These are phyloP conservation scores for Cosmia pyralina DNA, from an alignment of 2,888 invertebrate genomes.

Conservation along the genomic window DNA sequence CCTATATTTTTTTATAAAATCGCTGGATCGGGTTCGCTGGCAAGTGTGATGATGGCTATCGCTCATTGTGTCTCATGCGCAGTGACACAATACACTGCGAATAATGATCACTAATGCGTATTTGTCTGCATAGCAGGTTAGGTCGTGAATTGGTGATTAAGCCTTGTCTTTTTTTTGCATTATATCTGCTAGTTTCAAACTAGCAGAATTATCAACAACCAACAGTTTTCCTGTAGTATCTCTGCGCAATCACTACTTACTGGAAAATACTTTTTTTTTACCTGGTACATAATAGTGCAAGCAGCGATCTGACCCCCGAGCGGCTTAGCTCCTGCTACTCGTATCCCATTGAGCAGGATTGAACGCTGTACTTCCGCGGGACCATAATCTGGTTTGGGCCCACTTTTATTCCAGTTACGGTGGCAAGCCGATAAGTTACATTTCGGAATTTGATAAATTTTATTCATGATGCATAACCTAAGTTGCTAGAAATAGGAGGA, in stretches of 20 bases:
- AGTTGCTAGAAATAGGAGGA: neutral
- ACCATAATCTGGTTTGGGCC: slow-evolving; percentile 76
- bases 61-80: no score
- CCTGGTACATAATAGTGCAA: slow-evolving; percentile 85
- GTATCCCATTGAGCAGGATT: slow-evolving; percentile 77
- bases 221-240: no score
- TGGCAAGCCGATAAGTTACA: slow-evolving; percentile 63
- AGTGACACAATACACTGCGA: neutral
- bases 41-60: no score
- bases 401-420: slow-evolving; percentile 40
- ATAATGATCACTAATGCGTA: neutral
- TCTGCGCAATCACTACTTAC: neutral
- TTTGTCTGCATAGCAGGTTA: neutral
- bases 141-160: neutral
- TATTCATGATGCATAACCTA: slow-evolving; percentile 42
- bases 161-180: neutral
- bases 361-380: slow-evolving; percentile 78
- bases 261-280: no score
- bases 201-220: neutral
- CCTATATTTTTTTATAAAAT: neutral
- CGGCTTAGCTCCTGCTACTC: slow-evolving; percentile 74
- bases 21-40: neutral
- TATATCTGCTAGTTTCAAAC: neutral
- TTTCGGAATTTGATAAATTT: slow-evolving; percentile 24
- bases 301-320: slow-evolving; percentile 76